Evolutionary conservation across 2,888 invertebrate species (phyloP).

Genomic region (Gymnosoma rotundatum): DNA sequence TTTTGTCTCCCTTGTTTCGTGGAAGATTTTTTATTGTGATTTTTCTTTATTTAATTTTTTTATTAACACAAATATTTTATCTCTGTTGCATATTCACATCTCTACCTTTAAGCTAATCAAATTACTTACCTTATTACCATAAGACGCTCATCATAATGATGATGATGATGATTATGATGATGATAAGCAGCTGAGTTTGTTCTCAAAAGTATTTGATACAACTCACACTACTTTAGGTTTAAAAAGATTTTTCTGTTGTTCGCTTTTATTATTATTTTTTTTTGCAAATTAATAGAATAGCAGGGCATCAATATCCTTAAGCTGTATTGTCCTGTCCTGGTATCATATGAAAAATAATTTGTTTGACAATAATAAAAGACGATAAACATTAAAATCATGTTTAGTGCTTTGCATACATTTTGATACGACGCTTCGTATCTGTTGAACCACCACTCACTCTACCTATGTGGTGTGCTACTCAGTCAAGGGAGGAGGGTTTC

Average conservation of each 20-base stretch:
- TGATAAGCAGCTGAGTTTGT: conserved; percentile 77
- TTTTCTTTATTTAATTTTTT: conserved; percentile 64
- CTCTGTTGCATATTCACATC: conserved; percentile 41
- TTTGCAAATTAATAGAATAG: conserved; percentile 62
- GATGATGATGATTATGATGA: conserved; percentile 35
- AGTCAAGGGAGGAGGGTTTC: neutral
- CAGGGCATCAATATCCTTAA: conserved; percentile 76
- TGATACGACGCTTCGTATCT: too few species aligned
- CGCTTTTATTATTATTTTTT: neutral
- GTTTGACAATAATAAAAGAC: conserved; percentile 82
- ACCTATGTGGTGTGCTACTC: neutral
- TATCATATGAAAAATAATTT: conserved; percentile 80
- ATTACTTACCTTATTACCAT: conserved; percentile 64
- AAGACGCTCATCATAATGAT: conserved; percentile 38
- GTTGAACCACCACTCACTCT: conserved; percentile 9
- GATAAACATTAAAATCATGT: conserved; percentile 82
- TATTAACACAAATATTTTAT: conserved; percentile 67
- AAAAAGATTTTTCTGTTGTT: neutral
- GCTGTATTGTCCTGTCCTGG: conserved; percentile 72
- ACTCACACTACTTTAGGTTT: conserved; percentile 28
- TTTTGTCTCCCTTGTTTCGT: neutral
- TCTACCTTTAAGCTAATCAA: conserved; percentile 65
- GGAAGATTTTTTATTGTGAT: conserved; percentile 44
- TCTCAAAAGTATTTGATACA: conserved; percentile 73
- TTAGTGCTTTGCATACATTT: conserved; percentile 57